These are phyloP conservation scores for Lordiphosa fenestrarum DNA, from an alignment of 2,888 invertebrate genomes.

Conservation along the genomic window DNA sequence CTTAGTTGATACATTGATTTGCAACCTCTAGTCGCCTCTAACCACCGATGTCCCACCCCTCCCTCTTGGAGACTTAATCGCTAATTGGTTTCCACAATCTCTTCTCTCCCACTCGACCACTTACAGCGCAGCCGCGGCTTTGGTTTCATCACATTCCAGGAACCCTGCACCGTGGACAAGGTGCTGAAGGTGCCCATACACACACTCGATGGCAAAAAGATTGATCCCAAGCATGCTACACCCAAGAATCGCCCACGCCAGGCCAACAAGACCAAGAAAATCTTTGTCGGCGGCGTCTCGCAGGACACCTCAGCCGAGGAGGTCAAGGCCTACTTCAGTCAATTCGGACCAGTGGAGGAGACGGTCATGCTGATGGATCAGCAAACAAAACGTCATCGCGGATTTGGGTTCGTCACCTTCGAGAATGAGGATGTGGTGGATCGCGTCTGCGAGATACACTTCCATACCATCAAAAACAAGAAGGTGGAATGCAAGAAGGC, in stretches of 20 bases:
- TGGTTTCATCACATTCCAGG: conserved; percentile 95
- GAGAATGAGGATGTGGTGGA: conserved; percentile 95
- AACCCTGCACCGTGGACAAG: conserved; percentile 93
- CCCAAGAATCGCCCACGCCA: conserved; percentile 93
- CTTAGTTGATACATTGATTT: conserved; percentile 34
- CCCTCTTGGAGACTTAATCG: conserved; percentile 2
- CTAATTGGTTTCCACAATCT: conserved; percentile 18
- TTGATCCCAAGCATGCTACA: conserved; percentile 96
- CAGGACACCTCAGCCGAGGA: conserved; percentile 95
- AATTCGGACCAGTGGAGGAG: conserved; percentile 94
- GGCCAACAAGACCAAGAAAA: conserved; percentile 94
- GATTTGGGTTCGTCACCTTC: conserved; percentile 95
- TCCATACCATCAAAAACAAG: conserved; percentile 95
- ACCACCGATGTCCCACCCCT: conserved; percentile 2
- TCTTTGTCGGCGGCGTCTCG: conserved; percentile 95
- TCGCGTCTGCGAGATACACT: conserved; percentile 95
- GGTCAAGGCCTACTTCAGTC: conserved; percentile 93
- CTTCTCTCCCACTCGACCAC: conserved; percentile 21
- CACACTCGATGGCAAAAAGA: conserved; percentile 95
- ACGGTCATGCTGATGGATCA: conserved; percentile 97
- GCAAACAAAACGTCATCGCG: conserved; percentile 94
- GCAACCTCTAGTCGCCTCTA: conserved; percentile 37
- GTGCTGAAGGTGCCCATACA: conserved; percentile 94
- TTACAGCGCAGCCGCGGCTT: conserved; percentile 94
- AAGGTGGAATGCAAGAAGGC: conserved; percentile 95